Base-by-base conservation (phyloP, 1,140 invertebrate species). In the Plutomurus gul region DNA sequence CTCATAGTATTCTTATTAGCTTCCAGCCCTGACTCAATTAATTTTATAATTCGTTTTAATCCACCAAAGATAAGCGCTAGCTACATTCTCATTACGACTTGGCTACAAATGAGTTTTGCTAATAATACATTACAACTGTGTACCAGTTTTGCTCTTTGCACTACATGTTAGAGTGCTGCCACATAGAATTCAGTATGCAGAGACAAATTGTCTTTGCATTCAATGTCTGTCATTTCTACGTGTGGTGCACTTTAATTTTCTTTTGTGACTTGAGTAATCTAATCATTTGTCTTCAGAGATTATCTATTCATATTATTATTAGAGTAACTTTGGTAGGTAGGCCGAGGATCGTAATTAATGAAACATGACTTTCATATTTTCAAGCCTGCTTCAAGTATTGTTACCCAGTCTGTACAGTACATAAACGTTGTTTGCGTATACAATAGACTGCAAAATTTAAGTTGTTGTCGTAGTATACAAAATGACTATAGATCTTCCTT, bases 311-410 rank as follows among this genome's bases (percentile, higher is more conserved):
- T 33, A 65, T 65, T 65, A 65, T 65, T 65, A 65, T 33, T 65
- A 65, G 27, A 65, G 56, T 27, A 16, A 36, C 11, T 65, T 65
- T 30, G 56, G 43, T 20, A 16, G n/a, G n/a, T 4, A 47, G n/a
- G 43, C n/a, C 33, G 2, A 16, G 11, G 13, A 65, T 39, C 36
- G 20, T 72, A 72, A 72, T 72, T 72, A 72, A 72, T 40, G 36
- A 40, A 72, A 72, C 36, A 72, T 72, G 70, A 72, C 70, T 72
- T 72, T 72, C 70, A 72, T 72, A 72, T 72, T 72, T 72, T 65
- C 56, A 33, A 65, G 30, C 18, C 18, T 22, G 20, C 25, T 51
- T 51, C 11, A 18, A 51, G 18, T n/a, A 18, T 51, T 22, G 11
- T 22, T 22, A 51, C 20, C 47, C 8, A 51, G 25, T 22, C 20